Evolutionary conservation across 2,113 vertebrate species (phyloP).

Genomic region (Alexandromys fortis): DNA sequence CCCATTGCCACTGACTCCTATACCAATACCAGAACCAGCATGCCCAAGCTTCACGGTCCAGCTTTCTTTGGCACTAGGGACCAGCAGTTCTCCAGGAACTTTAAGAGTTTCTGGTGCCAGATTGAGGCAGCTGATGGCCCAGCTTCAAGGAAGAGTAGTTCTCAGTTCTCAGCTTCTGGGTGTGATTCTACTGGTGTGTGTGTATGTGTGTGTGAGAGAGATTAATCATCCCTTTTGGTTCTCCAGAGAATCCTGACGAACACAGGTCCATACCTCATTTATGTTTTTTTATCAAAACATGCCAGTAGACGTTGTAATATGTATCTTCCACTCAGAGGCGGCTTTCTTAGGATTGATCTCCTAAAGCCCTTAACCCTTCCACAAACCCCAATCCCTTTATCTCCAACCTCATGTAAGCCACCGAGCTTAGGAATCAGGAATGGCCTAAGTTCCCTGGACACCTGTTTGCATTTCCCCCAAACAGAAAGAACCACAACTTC

Average conservation of each 20-base stretch:
- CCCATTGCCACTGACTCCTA: not conserved
- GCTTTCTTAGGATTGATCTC: not conserved
- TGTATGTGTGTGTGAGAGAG: not conserved
- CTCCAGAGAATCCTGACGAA: not conserved
- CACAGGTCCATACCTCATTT: not conserved
- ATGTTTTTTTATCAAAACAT: conserved; percentile 17
- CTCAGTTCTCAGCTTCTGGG: not conserved
- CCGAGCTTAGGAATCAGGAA: not conserved
- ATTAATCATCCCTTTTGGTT: not conserved
- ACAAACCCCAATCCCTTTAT: not conserved
- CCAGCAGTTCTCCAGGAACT: not conserved
- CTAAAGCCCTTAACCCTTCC: not conserved
- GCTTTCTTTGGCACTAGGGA: not conserved
- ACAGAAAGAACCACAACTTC: not conserved
- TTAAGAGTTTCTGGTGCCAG: too few species aligned
- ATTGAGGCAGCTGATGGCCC: not conserved
- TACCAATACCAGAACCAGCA: not conserved
- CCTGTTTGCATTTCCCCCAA: not conserved
- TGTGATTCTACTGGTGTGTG: not conserved
- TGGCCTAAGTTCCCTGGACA: not conserved
- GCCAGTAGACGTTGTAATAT: not conserved
- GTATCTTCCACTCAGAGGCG: not conserved
- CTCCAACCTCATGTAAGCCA: not conserved
- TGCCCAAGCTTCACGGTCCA: not conserved
- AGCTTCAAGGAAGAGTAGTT: not conserved